A percentile compares a stretch with the other conserved stretches of the same genome.
phyloP scores from a whole-genome alignment of 2,797 vertebrate genomes.

The Lithobates pipiens region DNA sequence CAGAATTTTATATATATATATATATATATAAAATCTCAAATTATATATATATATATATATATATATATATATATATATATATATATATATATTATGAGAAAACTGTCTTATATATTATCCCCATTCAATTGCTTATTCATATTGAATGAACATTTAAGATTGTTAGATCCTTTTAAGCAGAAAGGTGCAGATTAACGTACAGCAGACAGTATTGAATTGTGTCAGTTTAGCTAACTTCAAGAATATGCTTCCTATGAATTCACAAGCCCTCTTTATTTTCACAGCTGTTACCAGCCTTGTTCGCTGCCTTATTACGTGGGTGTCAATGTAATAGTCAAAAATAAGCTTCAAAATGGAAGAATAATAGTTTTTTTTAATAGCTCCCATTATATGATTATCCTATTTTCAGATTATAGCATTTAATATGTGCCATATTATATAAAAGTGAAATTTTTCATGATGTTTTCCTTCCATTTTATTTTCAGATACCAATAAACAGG shows the following conservation, averaged over 20 bases:
- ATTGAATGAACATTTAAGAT: not conserved
- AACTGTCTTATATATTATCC: no score
- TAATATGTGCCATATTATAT: slow-evolving; percentile 20
- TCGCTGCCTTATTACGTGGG: slow-evolving; percentile 38
- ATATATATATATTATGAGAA: no score
- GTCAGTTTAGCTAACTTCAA: slow-evolving; percentile 12
- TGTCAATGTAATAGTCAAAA: slow-evolving; percentile 31
- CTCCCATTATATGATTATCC: slow-evolving; percentile 46
- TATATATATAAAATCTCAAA: no score
- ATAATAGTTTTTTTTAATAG: slow-evolving; percentile 34
- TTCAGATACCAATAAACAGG: slow-evolving; percentile 23
- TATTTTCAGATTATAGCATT: slow-evolving; percentile 51
- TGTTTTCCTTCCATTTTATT: not conserved
- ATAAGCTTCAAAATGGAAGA: slow-evolving; percentile 40
- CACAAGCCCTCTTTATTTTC: not conserved
- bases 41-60: no score
- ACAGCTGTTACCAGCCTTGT: slow-evolving; percentile 4
- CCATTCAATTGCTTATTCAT: not conserved
- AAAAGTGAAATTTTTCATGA: slow-evolving; percentile 12
- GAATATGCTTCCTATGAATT: slow-evolving; percentile 18
- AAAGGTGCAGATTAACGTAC: not conserved
- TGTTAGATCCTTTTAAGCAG: not conserved
- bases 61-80: no score
- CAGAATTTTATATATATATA: no score
- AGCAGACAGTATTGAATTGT: slow-evolving; percentile 1